Evolutionary conservation across 2,797 vertebrate species (phyloP), one percentile per base, ranked within the genome.

Genomic region (Poecile montanus): DNA sequence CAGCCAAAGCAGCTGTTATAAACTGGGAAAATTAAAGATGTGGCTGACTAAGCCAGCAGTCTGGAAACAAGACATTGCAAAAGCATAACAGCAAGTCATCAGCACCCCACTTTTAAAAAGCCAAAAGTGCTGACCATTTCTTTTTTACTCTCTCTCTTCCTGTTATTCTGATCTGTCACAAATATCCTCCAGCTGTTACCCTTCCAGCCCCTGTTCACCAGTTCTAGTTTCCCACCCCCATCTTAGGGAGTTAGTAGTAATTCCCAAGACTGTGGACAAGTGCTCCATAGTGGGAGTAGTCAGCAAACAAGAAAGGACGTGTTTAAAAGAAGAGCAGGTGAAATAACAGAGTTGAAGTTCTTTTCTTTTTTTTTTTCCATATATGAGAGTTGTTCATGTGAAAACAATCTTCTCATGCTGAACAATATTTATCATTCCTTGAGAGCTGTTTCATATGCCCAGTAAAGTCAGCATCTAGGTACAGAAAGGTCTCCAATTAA

Each of bases 191-290:
- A 92, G 91, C 95, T 89, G 80, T 81, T 93, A 90, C 91, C 51
- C 85, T 94, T 88, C 91, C 82, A 88, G 62, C 77, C 72, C 70
- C 85, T 82, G 30, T 68, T 87, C 89, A 91, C 93, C 87, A 90
- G 57, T 94, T 95, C 85, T 88, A 61, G 79, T 83, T 85, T 67
- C 94, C 81, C 75, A 85, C 61, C 86, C 91, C 91, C 75, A 50
- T 97, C 92, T 97, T 97, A 85, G 96, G 97, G 93, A 96, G 95
- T 95, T 95, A 76, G 82, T 66, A 95, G 93, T 96, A 93, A 97
- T 97, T 98, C 96, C 93, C 40, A 86, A 95, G 95, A 96, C 97
- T 98, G 95, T 96, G 56, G 96, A 97, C 93, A 96, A 91, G 85
- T 93, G 81, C 94, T 97, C 91, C 74, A 44, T 91, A 88, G 90